Base-by-base conservation (phyloP, 2,797 vertebrate species). In the Siniperca undulata region DNA sequence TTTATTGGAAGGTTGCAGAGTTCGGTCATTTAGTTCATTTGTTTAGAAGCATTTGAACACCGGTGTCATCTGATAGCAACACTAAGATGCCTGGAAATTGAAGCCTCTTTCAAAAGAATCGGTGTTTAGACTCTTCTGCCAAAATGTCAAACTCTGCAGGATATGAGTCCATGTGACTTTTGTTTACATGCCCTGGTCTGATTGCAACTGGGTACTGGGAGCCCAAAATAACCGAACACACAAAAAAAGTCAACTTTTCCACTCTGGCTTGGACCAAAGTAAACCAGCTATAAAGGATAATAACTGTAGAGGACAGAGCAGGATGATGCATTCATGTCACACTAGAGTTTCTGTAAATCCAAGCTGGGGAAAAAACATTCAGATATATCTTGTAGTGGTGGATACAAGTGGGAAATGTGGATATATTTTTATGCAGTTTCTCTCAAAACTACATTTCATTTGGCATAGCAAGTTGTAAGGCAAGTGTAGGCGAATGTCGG, bases 181-280 rank as follows among this genome's bases (percentile, higher is more conserved):
- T 85, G 78, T 78, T 85, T 82, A 90, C 70, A 48, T 48, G 61
- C 52, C 24, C 1, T 2, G 22, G n/a, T 48, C 10, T 74, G 75
- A 81, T 77, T 77, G 46, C 44, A 38, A 1, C 20, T 44, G 58
- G 52, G 72, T 13, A 24, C 4, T 6, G 30, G 34, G 13, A 66
- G 50, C 48, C 56, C 30, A 60, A 58, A 22, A 73, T 59, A 59
- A n/a, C 34, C 55, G 53, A 50, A 81, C 19, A 71, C 8, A 76
- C 78, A 17, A 11, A 79, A 42, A 38, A 62, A 12, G 59, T 77
- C 64, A 65, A 20, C 19, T 52, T 85, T 87, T 84, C 78, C 78
- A 80, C 34, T 73, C 56, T 13, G 50, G 36, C 27, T 75, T 5
- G 9, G 6, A 56, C 30, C 24, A 44, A 55, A 82, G n/a, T 55